Evolutionary conservation across 1,140 invertebrate genomes (phyloP), one percentile per base, ranked within the genome.

Genomic region (Drosophila guanche): DNA sequence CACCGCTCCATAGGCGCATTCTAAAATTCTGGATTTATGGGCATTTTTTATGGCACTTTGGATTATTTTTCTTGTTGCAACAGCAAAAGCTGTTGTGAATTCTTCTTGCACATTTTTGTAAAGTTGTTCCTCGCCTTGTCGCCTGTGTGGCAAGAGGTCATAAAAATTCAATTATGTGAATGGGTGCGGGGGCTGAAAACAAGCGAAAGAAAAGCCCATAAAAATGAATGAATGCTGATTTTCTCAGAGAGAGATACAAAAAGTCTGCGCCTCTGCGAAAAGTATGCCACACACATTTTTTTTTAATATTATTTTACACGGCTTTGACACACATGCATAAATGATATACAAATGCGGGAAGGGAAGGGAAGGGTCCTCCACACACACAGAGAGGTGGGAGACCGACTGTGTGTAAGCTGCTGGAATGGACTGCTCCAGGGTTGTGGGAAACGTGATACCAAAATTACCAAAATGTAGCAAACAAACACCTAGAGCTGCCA

Each of bases 111-210:
- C 33, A 54, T 41, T 25, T 56, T 37, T 43, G 27, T 51, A 48
- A 25, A 40, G 46, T 61, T 53, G 22, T 43, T 74, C 25, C 48
- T 72, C 58, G 52, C 37, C 63, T 70, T 70, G 63, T 59, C 69
- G 43, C 51, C 55, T 42, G n/a, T 50, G 14, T 7, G 47, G 14
- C 1, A 48, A 33, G 7, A 57, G 79, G 67, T 62, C 76, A 76
- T 85, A 85, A 85, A 85, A 80, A 69, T 85, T 85, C 80, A 85
- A 85, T 85, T 85, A 80, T 63, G 47, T 62, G 57, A 59, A 86
- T 57, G 69, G 62, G 54, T 63, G 56, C 67, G 23, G 59, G 41
- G 53, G 52, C 40, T 43, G 10, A 20, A 33, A 60, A 67, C 29
- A 33, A 60, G 62, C 29, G 55, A 69, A 72, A 77, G 55, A 69